Percentiles rank a stretch among this genome's conserved stretches.
Evolutionary conservation across 2,113 vertebrate genomes (phyloP).

Genomic region (Microtus oregoni): DNA sequence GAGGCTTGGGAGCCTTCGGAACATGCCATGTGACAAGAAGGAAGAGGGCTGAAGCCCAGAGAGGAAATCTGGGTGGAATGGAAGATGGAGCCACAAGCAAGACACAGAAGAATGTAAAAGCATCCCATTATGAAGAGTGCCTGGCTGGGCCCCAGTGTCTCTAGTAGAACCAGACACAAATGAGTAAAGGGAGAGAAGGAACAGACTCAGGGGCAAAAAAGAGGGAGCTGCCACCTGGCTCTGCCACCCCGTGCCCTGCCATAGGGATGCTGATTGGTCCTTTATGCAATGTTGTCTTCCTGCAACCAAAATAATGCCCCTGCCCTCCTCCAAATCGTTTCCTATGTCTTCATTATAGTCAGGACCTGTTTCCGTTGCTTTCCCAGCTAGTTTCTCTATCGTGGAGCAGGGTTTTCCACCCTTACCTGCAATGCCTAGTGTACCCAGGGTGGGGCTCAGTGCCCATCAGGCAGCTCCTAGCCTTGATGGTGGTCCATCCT

Average conservation of each 20-base stretch:
- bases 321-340: background rate
- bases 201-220: background rate
- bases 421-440: background rate
- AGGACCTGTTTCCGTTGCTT: background rate
- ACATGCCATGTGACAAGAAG: background rate
- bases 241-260: background rate
- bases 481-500: background rate
- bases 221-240: background rate
- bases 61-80: background rate
- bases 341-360: too few species aligned
- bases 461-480: background rate
- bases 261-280: background rate
- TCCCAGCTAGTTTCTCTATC: background rate
- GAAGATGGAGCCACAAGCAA: too few species aligned
- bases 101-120: background rate
- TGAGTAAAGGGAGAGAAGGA: background rate
- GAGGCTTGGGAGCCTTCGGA: background rate
- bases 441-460: background rate
- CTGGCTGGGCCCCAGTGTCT: background rate
- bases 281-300: background rate
- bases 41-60: background rate
- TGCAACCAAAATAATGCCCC: background rate
- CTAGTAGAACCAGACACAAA: background rate
- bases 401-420: background rate
- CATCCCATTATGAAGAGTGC: background rate